phyloP scores from a whole-genome alignment of 2,888 invertebrate genomes.

The Monoplex corrugatus region DNA sequence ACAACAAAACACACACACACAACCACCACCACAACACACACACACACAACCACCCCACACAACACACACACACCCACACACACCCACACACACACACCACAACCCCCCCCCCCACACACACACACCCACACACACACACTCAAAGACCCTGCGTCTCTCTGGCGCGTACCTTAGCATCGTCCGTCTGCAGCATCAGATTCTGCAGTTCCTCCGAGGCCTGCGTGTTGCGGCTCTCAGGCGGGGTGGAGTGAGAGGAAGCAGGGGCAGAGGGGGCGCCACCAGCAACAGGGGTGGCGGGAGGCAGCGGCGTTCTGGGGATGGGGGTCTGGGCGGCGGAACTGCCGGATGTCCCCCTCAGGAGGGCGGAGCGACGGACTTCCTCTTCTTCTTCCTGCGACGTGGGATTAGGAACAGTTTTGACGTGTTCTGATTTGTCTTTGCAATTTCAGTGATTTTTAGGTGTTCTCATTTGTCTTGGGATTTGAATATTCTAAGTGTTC shows the following conservation, averaged over 20 bases:
- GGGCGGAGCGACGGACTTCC: slow-evolving; percentile 22
- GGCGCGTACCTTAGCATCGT: slow-evolving; percentile 78
- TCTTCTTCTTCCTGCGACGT: slow-evolving; percentile 46
- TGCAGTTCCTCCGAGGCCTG: slow-evolving; percentile 69
- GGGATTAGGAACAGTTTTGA: too few relatives aligned
- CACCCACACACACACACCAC: not conserved
- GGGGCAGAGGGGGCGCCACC: slow-evolving; percentile 50
- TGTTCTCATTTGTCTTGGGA: too few relatives aligned
- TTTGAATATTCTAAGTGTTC: too few relatives aligned
- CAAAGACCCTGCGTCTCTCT: not conserved
- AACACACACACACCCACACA: not conserved
- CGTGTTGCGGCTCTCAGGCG: slow-evolving; percentile 49
- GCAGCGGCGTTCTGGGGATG: not conserved
- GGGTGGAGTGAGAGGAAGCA: slow-evolving; percentile 38
- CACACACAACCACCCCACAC: not conserved
- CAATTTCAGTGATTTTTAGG: too few relatives aligned
- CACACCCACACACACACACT: not conserved
- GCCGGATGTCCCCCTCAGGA: not conserved
- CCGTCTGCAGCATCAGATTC: slow-evolving; percentile 76
- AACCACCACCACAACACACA: not conserved
- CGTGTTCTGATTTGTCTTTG: too few relatives aligned
- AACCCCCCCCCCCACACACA: not conserved
- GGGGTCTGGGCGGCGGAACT: not conserved
- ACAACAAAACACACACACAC: not conserved
- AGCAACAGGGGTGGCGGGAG: not conserved